These are phyloP conservation scores for Charina bottae DNA, from an alignment of 2,113 vertebrate genomes.

Conservation along the genomic window DNA sequence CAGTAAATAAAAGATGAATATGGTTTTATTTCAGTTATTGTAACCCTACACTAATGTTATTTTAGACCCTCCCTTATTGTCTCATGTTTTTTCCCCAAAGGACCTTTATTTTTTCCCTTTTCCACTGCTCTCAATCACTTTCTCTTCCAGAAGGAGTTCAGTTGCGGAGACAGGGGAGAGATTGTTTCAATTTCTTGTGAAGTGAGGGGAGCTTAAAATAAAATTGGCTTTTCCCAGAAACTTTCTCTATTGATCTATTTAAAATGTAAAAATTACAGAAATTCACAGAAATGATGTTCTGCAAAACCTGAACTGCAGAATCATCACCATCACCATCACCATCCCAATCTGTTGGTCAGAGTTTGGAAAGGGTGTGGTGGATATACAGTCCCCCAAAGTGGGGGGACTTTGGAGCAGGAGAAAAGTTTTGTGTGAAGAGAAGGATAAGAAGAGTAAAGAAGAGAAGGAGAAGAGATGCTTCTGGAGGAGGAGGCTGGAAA, in stretches of 20 bases:
- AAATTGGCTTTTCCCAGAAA: background rate
- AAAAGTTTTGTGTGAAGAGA: background rate
- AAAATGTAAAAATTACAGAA: background rate
- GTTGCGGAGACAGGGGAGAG: background rate
- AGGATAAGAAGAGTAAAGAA: background rate
- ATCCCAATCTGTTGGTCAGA: background rate
- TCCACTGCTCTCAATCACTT: background rate
- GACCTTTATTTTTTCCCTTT: background rate
- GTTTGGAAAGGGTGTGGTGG: background rate
- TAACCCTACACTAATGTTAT: background rate
- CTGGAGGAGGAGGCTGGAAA: background rate
- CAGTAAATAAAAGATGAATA: background rate
- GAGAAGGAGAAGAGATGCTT: background rate
- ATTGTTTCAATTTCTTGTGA: background rate
- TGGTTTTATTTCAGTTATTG: background rate
- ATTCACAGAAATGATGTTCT: background rate
- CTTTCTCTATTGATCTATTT: background rate
- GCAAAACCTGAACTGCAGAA: background rate
- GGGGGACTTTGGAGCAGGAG: background rate
- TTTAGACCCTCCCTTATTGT: background rate
- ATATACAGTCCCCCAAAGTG: background rate
- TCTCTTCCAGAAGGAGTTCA: background rate
- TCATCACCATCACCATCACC: background rate
- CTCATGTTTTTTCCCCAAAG: background rate
- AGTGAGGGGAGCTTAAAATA: background rate